Conservation (phyloP, 2,113 vertebrate genomes). For the Thalassarche chlororhynchos region DNA sequence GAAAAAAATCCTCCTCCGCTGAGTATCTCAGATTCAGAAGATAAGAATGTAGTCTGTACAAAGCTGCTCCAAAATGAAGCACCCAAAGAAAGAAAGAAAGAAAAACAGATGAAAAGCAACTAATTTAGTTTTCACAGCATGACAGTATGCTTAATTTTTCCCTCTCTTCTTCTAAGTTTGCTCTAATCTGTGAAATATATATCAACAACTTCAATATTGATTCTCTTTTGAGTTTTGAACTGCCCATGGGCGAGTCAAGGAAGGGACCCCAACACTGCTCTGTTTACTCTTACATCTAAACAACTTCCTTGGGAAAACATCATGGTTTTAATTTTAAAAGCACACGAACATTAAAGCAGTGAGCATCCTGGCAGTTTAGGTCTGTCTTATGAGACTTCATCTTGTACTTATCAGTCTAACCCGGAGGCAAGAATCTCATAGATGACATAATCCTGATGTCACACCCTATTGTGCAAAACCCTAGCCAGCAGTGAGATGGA, state of each 20-base stretch:
- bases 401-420: neutral
- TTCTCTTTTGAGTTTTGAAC: neutral
- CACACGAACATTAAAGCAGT: neutral
- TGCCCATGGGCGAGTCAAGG: neutral
- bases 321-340: neutral
- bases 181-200: neutral
- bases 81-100: neutral
- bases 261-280: neutral
- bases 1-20: constrained; percentile 29
- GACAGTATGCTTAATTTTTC: neutral
- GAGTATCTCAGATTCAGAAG: neutral
- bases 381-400: neutral
- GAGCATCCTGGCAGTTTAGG: neutral
- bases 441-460: constrained; percentile 46
- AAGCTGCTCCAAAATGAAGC: neutral
- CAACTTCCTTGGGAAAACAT: neutral
- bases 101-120: neutral
- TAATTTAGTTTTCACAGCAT: neutral
- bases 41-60: neutral
- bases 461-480: neutral
- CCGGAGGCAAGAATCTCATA: neutral
- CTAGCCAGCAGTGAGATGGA: neutral
- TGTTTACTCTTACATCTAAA: neutral
- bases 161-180: neutral
- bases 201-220: neutral